Conservation (phyloP, 2,797 vertebrate species). For the Anguilla obscura region DNA sequence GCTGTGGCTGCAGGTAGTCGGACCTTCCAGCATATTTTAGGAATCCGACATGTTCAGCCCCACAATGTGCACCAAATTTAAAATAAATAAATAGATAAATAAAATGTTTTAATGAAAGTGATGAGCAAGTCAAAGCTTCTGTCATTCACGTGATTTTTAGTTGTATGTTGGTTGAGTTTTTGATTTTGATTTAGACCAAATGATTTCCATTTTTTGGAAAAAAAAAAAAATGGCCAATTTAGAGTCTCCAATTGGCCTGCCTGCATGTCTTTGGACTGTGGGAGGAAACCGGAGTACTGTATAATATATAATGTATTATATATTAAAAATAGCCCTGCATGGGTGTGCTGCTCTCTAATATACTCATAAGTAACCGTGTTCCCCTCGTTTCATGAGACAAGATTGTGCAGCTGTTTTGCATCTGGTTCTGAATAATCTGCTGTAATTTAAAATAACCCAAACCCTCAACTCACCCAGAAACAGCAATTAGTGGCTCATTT, state of each 20-base stretch:
- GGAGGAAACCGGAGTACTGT: neutral
- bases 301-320: neutral
- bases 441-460: neutral
- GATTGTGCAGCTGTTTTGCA: neutral
- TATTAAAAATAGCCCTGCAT: neutral
- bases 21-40: no score
- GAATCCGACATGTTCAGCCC: no score
- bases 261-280: no score
- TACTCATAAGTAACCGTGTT: neutral
- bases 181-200: no score
- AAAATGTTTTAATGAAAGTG: no score
- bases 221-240: no score
- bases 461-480: neutral
- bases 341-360: neutral
- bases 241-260: no score
- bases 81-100: no score
- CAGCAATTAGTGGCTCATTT: slow-evolving; percentile 16
- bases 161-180: no score
- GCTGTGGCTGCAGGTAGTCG: no score
- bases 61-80: no score
- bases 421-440: neutral
- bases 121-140: neutral
- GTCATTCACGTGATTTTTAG: neutral
- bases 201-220: neutral
- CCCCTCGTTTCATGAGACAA: neutral